Percentiles rank a stretch among this genome's conserved stretches.
phyloP scores from a whole-genome alignment of 2,113 vertebrate species.

The Mus musculus region GRCm39 chr10:7933501-7934000 shows the following conservation, averaged over 20 bases:
- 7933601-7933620: not conserved
- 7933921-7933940: not conserved
- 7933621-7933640: not conserved
- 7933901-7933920: not conserved
- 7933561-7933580: not conserved
- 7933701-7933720: not conserved
- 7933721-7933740: no score
- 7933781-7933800: not conserved
- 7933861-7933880: not conserved
- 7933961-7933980: not conserved
- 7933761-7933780: not conserved
- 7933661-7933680: not conserved
- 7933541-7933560: accelerated
- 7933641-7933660: not conserved
- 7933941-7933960: not conserved
- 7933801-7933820: not conserved
- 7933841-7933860: not conserved
- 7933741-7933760: not conserved
- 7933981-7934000: not conserved
- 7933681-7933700: not conserved
- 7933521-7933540: not conserved
- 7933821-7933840: not conserved
- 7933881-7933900: not conserved
- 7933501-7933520: not conserved
- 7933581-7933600: not conserved